phyloP scores from a whole-genome alignment of 2,113 vertebrate genomes.

The Eubucco bourcierii region DNA sequence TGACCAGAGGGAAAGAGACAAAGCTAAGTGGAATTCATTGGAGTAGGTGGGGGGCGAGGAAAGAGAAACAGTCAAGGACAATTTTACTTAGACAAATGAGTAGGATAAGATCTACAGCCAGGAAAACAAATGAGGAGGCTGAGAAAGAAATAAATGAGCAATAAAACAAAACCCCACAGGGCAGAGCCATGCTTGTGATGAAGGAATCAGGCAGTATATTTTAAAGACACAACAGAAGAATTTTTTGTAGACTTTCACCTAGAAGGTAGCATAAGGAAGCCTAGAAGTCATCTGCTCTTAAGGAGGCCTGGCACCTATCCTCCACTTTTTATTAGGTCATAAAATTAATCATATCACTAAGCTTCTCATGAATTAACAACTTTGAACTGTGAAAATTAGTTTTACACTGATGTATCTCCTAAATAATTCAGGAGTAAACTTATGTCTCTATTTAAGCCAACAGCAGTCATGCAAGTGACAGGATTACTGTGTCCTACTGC shows the following conservation, averaged over 20 bases:
- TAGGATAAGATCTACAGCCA: constrained; percentile 54
- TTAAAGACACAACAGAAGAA: constrained; percentile 3
- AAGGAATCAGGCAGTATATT: constrained; percentile 15
- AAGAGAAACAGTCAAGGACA: constrained; percentile 46
- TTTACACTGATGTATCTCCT: not conserved
- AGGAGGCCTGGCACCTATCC: not conserved
- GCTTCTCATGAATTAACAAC: not conserved
- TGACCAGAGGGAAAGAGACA: constrained; percentile 46
- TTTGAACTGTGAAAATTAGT: not conserved
- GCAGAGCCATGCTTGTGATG: constrained; percentile 23
- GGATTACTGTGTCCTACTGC: not conserved
- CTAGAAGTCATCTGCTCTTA: not conserved
- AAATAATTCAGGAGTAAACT: not conserved
- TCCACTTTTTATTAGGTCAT: not conserved
- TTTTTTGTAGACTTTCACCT: not conserved
- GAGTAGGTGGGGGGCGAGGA: not conserved
- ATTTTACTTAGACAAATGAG: constrained; percentile 68
- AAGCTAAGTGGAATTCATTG: not conserved
- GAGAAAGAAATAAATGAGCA: constrained; percentile 62
- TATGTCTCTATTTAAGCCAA: not conserved
- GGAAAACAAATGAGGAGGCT: constrained; percentile 64
- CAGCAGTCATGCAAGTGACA: not conserved
- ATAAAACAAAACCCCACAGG: constrained; percentile 26
- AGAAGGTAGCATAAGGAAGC: not conserved
- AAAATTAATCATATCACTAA: not conserved